Base-by-base conservation (phyloP, 2,888 invertebrate species). In the Drosophila nr. perissopoda region DNA sequence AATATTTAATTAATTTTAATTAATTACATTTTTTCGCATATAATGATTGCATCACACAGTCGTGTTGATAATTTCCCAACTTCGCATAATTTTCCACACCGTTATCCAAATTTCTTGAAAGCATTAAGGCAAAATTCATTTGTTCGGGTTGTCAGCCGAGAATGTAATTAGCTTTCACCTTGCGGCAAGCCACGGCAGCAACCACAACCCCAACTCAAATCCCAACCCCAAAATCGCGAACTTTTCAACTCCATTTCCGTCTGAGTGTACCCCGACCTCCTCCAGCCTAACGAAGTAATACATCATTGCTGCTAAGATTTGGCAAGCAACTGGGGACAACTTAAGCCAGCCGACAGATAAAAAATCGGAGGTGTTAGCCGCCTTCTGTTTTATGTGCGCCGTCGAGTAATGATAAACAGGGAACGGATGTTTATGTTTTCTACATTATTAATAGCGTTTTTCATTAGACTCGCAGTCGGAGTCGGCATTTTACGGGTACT, bases 371-470 rank as follows among this genome's bases (percentile, higher is more conserved):
- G 67, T 65, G 59, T 76, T 63, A 65, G 65, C 42, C 67, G 58
- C 57, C 85, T 71, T 82, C 77, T 88, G 85, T 73, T 84, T 87
- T 73, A 89, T 70, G 82, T 66, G 68, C 60, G 64, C 60, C 25
- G 63, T 54, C 54, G 70, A 62, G 83, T 80, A 79, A 88, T 90
- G 90, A 88, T 88, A 88, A 86, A 83, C 89, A 82, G 75, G 72
- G 80, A 82, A 75, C 90, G 90, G 90, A 88, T 88, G 87, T 79
- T 90, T 75, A 80, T 90, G 87, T 82, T 88, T 76, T 77, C 71
- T 82, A 83, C 90, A 88, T 90, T 88, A 90, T 88, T 90, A 88
- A 88, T 90, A 89, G 70, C 84, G 84, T 78, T 88, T 90, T 87
- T 87, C 87, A 90, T 87, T 90, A 83, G 80, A 86, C 74, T 68